phyloP scores from a whole-genome alignment of 2,888 invertebrate species.

The Leptura quadrifasciata region DNA sequence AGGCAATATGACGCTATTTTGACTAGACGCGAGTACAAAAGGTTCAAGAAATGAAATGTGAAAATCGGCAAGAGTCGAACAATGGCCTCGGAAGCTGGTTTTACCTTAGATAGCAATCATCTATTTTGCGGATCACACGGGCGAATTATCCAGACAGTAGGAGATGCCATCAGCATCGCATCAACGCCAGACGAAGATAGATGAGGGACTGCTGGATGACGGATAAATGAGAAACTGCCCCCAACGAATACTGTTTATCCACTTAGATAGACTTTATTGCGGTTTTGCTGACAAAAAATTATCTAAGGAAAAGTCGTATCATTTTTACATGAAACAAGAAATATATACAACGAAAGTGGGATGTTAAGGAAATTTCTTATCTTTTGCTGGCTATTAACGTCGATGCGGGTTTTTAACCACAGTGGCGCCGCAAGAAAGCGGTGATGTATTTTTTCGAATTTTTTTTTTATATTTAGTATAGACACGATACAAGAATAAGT shows the following conservation, averaged over 20 bases:
- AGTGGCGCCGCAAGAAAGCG: neutral
- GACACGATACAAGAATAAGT: no score
- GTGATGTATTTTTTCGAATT: neutral
- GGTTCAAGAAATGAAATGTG: slow-evolving; percentile 64
- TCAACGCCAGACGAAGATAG: slow-evolving; percentile 62
- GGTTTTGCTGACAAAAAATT: slow-evolving; percentile 45
- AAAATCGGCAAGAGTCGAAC: slow-evolving; percentile 66
- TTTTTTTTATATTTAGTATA: no score
- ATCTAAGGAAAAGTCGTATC: slow-evolving; percentile 32
- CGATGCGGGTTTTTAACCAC: neutral
- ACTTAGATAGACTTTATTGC: slow-evolving; percentile 52
- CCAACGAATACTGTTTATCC: slow-evolving; percentile 57
- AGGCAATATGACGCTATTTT: slow-evolving; percentile 65
- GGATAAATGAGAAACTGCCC: slow-evolving; percentile 63
- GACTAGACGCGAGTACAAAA: slow-evolving; percentile 63
- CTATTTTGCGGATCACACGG: slow-evolving; percentile 62
- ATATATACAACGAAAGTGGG: slow-evolving; percentile 22
- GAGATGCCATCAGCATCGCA: slow-evolving; percentile 58
- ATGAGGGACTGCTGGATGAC: slow-evolving; percentile 58
- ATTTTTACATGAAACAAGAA: slow-evolving; percentile 27
- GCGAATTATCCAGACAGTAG: slow-evolving; percentile 63
- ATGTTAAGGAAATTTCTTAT: slow-evolving; percentile 23
- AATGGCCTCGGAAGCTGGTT: slow-evolving; percentile 60
- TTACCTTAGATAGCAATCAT: slow-evolving; percentile 69
- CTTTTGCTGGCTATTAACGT: neutral